phyloP scores from a whole-genome alignment of 2,113 vertebrate genomes.

The Lepus timidus region DNA sequence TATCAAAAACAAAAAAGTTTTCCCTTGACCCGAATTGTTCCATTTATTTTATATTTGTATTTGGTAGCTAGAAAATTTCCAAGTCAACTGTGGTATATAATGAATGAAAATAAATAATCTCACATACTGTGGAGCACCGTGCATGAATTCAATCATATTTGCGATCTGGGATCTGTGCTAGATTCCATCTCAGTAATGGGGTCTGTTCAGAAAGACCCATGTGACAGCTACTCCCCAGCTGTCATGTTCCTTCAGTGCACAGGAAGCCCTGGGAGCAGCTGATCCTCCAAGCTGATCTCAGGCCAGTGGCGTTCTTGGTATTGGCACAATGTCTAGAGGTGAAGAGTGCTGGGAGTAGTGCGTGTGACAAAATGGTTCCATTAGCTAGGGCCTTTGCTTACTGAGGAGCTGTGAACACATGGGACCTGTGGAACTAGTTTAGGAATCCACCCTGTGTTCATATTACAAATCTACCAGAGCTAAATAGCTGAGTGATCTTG shows the following conservation, averaged over 20 bases:
- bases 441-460: neutral
- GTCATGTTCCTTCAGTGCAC: neutral
- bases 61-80: neutral
- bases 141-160: neutral
- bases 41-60: neutral
- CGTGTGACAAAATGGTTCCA: neutral
- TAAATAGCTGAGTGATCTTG: neutral
- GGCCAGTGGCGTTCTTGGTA: neutral
- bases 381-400: constrained; percentile 38
- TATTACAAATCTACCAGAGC: neutral
- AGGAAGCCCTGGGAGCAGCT: constrained; percentile 47
- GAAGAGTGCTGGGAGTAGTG: neutral
- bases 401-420: constrained; percentile 6
- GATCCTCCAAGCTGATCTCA: constrained; percentile 42
- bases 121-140: neutral
- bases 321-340: neutral
- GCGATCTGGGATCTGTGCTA: neutral
- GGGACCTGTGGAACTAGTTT: neutral
- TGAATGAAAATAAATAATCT: neutral
- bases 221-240: neutral
- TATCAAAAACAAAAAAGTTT: constrained; percentile 19
- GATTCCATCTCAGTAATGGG: constrained; percentile 44
- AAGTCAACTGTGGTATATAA: neutral
- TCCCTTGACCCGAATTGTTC: neutral
- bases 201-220: constrained; percentile 35